Conservation (phyloP, 2,113 vertebrate genomes). For the Nestor notabilis region DNA sequence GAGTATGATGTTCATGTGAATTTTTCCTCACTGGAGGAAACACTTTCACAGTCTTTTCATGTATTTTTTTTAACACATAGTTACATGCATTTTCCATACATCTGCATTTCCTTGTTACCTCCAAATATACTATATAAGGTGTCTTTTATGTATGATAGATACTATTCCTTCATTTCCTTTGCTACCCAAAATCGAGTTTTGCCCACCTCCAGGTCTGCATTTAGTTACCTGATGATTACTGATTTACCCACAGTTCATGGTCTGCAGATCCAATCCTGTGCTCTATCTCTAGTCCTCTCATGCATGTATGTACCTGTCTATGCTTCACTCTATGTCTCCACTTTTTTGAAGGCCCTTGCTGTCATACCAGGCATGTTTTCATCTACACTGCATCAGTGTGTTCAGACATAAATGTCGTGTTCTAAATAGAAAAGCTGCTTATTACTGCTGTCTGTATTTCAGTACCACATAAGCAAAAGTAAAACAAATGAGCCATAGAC, state of each 20-base stretch:
- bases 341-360: not conserved
- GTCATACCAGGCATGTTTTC: not conserved
- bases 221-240: not conserved
- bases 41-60: not conserved
- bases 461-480: not conserved
- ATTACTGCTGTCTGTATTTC: not conserved
- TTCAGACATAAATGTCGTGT: not conserved
- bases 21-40: not conserved
- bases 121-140: not conserved
- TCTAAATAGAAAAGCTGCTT: not conserved
- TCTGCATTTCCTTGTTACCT: not conserved
- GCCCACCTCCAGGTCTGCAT: not conserved
- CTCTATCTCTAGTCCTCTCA: not conserved
- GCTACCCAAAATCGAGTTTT: not conserved
- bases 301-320: not conserved
- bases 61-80: not conserved
- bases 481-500: not conserved
- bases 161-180: not conserved
- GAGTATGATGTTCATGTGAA: not conserved
- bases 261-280: not conserved
- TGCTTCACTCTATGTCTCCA: fast-evolving
- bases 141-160: not conserved
- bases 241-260: not conserved
- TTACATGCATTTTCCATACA: not conserved
- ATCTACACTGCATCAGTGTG: fast-evolving